Evolutionary conservation across 1,140 invertebrate species (phyloP).

Genomic region (Penaeus chinensis): DNA sequence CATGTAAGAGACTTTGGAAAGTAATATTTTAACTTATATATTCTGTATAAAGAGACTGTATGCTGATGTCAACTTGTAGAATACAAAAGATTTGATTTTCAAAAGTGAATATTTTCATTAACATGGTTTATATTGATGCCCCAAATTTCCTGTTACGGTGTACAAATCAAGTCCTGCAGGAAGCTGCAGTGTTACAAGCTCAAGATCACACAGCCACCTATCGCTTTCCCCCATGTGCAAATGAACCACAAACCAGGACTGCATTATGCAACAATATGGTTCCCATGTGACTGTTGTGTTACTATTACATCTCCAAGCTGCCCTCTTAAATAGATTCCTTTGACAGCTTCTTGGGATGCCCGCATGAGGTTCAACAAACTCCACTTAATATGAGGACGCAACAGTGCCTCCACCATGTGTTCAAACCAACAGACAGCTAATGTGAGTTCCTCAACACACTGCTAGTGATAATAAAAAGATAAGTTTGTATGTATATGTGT

Average conservation of each 20-base stretch:
- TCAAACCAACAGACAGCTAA: slow-evolving; percentile 35
- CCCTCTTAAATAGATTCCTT: slow-evolving; percentile 35
- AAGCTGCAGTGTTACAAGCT: slow-evolving; percentile 53
- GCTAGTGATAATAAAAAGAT: neutral
- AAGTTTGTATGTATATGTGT: neutral
- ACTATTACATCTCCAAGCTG: slow-evolving; percentile 28
- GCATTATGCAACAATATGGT: slow-evolving; percentile 44
- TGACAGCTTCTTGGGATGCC: slow-evolving; percentile 58
- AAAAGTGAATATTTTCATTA: slow-evolving; percentile 8
- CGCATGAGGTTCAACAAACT: slow-evolving; percentile 44
- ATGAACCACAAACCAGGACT: slow-evolving; percentile 45
- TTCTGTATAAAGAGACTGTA: no score
- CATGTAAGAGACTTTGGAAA: neutral
- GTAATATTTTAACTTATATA: slow-evolving; percentile 24
- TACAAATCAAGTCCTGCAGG: slow-evolving; percentile 51
- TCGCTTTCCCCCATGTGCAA: slow-evolving; percentile 34
- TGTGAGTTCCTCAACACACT: slow-evolving; percentile 26
- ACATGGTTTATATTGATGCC: slow-evolving; percentile 55
- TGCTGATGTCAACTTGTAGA: no score
- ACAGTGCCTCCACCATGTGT: slow-evolving; percentile 60
- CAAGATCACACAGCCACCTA: slow-evolving; percentile 50
- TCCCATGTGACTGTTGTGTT: slow-evolving; percentile 46
- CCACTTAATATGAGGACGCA: slow-evolving; percentile 49
- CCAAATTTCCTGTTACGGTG: slow-evolving; percentile 55
- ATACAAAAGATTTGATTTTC: slow-evolving; percentile 14